Conservation (phyloP, 1,140 invertebrate genomes). For the Pristionchus pacificus region DNA sequence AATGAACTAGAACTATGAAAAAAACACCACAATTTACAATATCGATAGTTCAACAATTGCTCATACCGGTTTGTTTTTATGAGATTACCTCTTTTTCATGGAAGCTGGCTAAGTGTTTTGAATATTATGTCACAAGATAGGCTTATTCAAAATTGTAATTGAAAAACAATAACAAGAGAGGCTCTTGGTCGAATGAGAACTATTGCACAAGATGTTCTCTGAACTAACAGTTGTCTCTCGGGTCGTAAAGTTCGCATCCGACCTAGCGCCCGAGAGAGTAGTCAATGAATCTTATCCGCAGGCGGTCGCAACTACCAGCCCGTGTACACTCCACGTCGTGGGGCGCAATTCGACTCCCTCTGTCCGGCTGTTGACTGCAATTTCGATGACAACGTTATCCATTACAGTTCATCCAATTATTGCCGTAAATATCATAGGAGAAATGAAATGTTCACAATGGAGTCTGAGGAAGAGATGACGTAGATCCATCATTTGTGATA, state of each 20-base stretch:
- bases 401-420: too few relatives aligned
- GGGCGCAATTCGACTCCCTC: slow-evolving; percentile 11
- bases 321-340: background rate
- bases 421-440: too few relatives aligned
- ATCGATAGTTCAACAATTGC: background rate
- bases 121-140: too few relatives aligned
- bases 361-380: slow-evolving; percentile 33
- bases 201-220: background rate
- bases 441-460: too few relatives aligned
- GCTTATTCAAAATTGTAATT: too few relatives aligned
- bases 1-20: background rate
- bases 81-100: too few relatives aligned
- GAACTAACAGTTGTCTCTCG: background rate
- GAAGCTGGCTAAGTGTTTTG: too few relatives aligned
- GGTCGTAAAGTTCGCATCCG: background rate
- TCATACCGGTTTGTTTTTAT: too few relatives aligned
- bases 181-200: background rate
- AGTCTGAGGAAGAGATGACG: too few relatives aligned
- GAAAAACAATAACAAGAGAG: slow-evolving; percentile 5
- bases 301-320: slow-evolving; percentile 2
- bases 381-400: slow-evolving; percentile 33
- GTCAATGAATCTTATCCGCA: background rate
- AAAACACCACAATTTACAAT: background rate
- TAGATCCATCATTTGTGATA: too few relatives aligned
- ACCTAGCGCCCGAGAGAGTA: background rate